phyloP scores from a whole-genome alignment of 2,888 invertebrate species.

The Boloria selene region DNA sequence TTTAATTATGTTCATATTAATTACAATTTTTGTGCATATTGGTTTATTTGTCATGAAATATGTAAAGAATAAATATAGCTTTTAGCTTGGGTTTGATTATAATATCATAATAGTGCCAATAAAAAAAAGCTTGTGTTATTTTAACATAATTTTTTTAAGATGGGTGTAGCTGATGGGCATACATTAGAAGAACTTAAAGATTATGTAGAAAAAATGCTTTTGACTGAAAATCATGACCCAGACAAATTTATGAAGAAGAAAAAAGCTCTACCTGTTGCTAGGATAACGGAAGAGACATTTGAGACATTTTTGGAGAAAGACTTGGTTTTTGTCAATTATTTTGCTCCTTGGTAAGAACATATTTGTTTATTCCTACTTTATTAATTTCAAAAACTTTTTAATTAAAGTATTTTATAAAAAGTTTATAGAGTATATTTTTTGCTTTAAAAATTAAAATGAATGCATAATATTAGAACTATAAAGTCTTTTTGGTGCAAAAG shows the following conservation, averaged over 20 bases:
- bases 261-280: slow-evolving; percentile 78
- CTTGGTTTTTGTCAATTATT: slow-evolving; percentile 92
- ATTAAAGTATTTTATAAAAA: too few species aligned
- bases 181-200: slow-evolving; percentile 86
- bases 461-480: too few species aligned
- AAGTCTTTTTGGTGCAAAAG: too few species aligned
- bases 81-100: too few species aligned
- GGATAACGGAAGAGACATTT: slow-evolving; percentile 88
- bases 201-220: slow-evolving; percentile 87
- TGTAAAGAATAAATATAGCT: too few species aligned
- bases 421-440: not conserved
- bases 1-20: too few species aligned
- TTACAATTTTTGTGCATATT: too few species aligned
- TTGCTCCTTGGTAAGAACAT: slow-evolving; percentile 89
- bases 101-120: too few species aligned
- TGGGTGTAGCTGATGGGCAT: slow-evolving; percentile 88
- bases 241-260: slow-evolving; percentile 77
- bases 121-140: too few species aligned
- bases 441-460: not conserved
- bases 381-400: too few species aligned
- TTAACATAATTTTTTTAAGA: slow-evolving; percentile 71
- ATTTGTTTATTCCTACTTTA: too few species aligned
- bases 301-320: slow-evolving; percentile 87
- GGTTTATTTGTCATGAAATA: too few species aligned
- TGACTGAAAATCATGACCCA: slow-evolving; percentile 72